These are phyloP conservation scores for Lacerta agilis DNA, from an alignment of 2,797 vertebrate species.

Conservation along the genomic window DNA sequence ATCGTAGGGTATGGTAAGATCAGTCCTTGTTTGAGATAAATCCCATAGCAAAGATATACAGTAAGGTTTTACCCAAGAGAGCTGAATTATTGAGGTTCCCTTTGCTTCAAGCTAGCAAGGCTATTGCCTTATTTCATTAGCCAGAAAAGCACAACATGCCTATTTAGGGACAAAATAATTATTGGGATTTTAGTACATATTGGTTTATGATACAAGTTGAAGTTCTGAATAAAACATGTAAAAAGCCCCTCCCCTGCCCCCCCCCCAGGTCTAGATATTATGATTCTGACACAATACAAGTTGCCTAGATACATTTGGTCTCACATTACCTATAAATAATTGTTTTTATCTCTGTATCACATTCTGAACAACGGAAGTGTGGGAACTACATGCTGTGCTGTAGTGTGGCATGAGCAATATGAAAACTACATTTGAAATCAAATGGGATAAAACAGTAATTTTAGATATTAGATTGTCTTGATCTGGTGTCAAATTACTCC, in stretches of 20 bases:
- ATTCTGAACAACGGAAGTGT: constrained; percentile 20
- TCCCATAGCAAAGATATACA: not conserved
- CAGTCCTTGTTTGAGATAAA: not conserved
- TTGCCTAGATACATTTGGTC: constrained; percentile 51
- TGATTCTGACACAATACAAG: constrained; percentile 8
- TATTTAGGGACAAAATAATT: not conserved
- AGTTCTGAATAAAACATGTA: not conserved
- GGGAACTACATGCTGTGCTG: constrained; percentile 34
- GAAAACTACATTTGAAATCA: constrained; percentile 34
- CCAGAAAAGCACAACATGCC: not conserved
- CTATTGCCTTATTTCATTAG: not conserved
- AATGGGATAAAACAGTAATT: constrained; percentile 50
- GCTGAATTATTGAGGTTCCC: not conserved
- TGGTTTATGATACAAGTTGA: not conserved
- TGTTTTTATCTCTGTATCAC: constrained; percentile 41
- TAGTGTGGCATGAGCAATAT: constrained; percentile 11
- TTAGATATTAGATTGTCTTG: constrained; percentile 51
- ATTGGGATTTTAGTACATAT: not conserved
- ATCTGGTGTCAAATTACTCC: constrained; percentile 43
- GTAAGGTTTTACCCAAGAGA: not conserved
- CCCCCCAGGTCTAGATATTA: constrained; percentile 42
- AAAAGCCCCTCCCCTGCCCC: not conserved
- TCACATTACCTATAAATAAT: constrained; percentile 52
- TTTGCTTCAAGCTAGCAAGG: not conserved
- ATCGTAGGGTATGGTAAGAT: too few species aligned